Percentiles rank a stretch among this genome's conserved stretches.
These are phyloP conservation scores for Leptinotarsa haldemani DNA, from an alignment of 2,888 invertebrate species.

Conservation along the genomic window DNA sequence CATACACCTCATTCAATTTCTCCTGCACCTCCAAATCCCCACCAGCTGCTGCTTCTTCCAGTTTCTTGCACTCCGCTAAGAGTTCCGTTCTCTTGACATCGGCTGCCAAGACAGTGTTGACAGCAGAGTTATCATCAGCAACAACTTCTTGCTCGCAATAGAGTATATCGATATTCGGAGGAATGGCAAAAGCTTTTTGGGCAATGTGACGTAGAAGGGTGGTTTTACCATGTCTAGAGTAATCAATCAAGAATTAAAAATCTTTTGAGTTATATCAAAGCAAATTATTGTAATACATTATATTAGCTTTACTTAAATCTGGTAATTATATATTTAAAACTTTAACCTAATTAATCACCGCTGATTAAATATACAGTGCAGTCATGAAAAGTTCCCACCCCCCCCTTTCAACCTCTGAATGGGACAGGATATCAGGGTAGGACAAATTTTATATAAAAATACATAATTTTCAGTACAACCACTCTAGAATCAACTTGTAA, in stretches of 20 bases:
- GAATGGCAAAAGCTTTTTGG: constrained; percentile 90
- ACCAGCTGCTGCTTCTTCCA: constrained; percentile 80
- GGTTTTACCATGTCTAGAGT: constrained; percentile 92
- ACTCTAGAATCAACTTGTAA: no score
- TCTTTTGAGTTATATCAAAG: no score
- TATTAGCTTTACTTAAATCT: no score
- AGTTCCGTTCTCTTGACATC: constrained; percentile 89
- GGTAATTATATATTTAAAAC: no score
- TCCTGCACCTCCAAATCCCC: constrained; percentile 82
- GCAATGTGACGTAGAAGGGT: constrained; percentile 94
- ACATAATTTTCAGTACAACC: no score
- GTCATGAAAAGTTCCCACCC: no score
- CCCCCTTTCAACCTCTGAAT: no score
- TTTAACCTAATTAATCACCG: no score
- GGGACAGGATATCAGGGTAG: no score
- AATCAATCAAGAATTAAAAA: neutral
- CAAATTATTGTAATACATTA: no score
- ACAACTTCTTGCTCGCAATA: constrained; percentile 99
- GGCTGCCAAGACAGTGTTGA: constrained; percentile 92
- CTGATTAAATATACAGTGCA: no score
- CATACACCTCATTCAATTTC: constrained; percentile 90
- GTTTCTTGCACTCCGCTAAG: constrained; percentile 82
- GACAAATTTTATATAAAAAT: no score
- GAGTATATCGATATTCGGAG: constrained; percentile 94
- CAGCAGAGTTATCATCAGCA: constrained; percentile 93